These are phyloP conservation scores for Cantharis nigra DNA, from an alignment of 2,888 invertebrate genomes.

Conservation along the genomic window DNA sequence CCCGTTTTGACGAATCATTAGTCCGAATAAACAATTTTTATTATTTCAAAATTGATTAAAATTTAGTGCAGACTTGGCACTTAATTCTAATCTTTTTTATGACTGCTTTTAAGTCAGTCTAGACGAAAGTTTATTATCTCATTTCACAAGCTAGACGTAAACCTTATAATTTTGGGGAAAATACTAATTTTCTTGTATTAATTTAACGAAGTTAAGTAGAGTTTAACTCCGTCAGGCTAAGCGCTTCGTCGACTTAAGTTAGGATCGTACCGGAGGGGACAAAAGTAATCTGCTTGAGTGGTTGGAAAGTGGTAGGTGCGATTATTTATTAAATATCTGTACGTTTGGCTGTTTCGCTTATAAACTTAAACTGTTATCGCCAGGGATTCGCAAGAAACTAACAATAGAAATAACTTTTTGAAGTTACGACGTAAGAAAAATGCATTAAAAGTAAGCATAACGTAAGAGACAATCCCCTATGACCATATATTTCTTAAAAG, in stretches of 20 bases:
- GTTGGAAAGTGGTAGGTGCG: neutral
- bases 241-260: neutral
- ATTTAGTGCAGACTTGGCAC: neutral
- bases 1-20: neutral
- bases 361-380: neutral
- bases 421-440: neutral
- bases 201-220: neutral
- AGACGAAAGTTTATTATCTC: constrained; percentile 2
- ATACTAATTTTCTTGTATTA: neutral
- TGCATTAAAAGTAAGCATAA: neutral
- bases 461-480: constrained; percentile 1
- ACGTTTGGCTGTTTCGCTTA: neutral
- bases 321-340: neutral
- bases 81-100: constrained; percentile 2
- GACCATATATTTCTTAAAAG: constrained; percentile 21
- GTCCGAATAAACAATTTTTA: neutral
- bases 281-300: neutral
- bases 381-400: neutral
- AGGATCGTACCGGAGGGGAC: neutral
- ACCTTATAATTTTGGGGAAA: neutral
- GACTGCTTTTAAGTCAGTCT: neutral
- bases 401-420: constrained; percentile 2
- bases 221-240: neutral
- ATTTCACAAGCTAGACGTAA: neutral
- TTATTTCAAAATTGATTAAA: neutral